Percentiles rank a stretch among this genome's conserved stretches.
These are phyloP conservation scores for Aldabrachelys gigantea DNA, from an alignment of 2,113 vertebrate genomes.

Conservation along the genomic window DNA sequence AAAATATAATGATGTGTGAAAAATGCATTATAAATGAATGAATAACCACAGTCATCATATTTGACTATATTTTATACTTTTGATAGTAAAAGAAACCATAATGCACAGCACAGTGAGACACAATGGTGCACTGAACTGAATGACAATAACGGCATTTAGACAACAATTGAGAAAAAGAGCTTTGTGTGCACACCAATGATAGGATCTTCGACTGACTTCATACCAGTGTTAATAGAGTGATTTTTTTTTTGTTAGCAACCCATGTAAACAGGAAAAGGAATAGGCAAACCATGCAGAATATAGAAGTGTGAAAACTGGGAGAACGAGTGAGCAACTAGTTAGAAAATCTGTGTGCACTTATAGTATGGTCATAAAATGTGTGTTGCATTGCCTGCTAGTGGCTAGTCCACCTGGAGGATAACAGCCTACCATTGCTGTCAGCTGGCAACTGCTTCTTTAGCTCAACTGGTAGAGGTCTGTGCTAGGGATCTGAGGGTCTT, in stretches of 20 bases:
- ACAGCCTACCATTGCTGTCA: neutral
- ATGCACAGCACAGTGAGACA: neutral
- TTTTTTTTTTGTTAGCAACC: neutral
- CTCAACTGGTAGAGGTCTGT: neutral
- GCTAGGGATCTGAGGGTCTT: neutral
- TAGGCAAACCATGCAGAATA: neutral
- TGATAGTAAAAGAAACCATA: fast-evolving
- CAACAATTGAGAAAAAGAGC: neutral
- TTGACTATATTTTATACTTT: neutral
- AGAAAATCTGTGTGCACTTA: neutral
- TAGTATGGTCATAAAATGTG: fast-evolving
- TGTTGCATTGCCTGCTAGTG: neutral
- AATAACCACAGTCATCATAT: neutral
- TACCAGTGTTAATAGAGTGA: neutral
- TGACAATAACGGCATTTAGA: neutral
- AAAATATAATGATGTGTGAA: neutral
- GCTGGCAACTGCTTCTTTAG: neutral
- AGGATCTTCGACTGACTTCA: neutral
- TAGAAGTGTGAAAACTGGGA: neutral
- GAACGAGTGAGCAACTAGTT: neutral
- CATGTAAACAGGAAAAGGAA: neutral
- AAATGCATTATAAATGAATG: neutral
- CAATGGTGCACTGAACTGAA: neutral
- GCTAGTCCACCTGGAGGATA: neutral
- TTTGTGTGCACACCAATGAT: neutral